Percentiles rank a stretch among this genome's conserved stretches.
These are phyloP conservation scores for Ispidina picta DNA, from an alignment of 2,797 vertebrate species.

Conservation along the genomic window DNA sequence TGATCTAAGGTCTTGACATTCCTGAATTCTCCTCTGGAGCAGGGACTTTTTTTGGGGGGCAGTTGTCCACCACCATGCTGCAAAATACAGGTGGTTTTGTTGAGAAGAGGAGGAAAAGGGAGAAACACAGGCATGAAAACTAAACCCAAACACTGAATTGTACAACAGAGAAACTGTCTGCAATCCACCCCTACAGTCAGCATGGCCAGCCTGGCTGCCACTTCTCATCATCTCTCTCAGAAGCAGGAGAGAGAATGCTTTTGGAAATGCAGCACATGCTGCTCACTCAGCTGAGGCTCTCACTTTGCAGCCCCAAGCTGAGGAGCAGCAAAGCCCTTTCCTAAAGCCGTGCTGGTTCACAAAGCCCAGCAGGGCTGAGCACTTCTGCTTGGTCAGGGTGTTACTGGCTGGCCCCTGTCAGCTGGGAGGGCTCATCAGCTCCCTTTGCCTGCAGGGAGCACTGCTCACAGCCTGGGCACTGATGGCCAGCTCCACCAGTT, in stretches of 20 bases:
- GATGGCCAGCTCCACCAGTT: neutral
- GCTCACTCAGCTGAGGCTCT: neutral
- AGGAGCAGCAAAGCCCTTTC: accelerated
- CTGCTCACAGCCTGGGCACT: neutral
- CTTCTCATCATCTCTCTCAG: neutral
- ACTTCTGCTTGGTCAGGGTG: neutral
- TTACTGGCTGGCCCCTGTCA: accelerated
- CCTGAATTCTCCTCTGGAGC: neutral
- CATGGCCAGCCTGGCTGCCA: neutral
- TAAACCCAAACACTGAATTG: neutral
- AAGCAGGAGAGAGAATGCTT: neutral
- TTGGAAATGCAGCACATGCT: accelerated
- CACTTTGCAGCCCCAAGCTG: neutral
- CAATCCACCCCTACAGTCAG: neutral
- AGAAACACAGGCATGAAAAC: neutral
- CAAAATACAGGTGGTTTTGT: neutral
- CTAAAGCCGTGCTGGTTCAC: accelerated
- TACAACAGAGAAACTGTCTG: neutral
- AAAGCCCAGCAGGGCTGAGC: neutral
- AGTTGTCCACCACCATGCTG: neutral
- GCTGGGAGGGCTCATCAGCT: neutral
- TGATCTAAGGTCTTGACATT: neutral
- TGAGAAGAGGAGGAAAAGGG: neutral
- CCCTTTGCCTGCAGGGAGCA: neutral
- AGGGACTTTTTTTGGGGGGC: neutral